Evolutionary conservation across 2,888 invertebrate species (phyloP).

Genomic region (Eremobia ochroleuca): DNA sequence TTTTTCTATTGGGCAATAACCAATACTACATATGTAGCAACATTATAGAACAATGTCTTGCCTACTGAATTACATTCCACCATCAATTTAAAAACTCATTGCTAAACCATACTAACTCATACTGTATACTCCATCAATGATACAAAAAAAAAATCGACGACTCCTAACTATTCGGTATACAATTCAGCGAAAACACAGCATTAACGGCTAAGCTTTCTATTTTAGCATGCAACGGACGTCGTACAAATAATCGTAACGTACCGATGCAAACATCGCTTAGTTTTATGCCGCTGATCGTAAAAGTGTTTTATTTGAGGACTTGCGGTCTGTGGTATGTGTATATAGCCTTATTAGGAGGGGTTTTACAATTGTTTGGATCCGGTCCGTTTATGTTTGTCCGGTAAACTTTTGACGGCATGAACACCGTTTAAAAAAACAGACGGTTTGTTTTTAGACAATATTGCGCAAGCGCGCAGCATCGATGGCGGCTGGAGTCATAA

Average conservation of each 20-base stretch:
- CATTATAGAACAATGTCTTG: neutral
- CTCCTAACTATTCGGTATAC: constrained; percentile 28
- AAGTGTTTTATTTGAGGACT: constrained; percentile 63
- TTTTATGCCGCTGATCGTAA: constrained; percentile 62
- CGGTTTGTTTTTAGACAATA: neutral
- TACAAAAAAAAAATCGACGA: neutral
- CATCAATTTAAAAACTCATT: constrained; percentile 24
- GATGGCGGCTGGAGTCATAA: no score
- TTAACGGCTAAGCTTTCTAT: constrained; percentile 35
- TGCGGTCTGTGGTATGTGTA: constrained; percentile 49
- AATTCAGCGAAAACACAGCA: constrained; percentile 57
- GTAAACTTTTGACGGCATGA: neutral
- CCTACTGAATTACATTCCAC: neutral
- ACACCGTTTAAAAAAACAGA: constrained; percentile 1
- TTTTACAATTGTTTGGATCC: constrained; percentile 27
- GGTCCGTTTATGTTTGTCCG: constrained; percentile 23
- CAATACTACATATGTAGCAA: no score
- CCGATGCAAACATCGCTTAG: constrained; percentile 64
- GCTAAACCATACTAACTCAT: neutral
- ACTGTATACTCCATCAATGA: constrained; percentile 17
- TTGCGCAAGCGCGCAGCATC: no score
- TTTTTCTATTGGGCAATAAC: no score
- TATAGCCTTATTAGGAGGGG: constrained; percentile 39
- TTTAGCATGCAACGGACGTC: constrained; percentile 62
- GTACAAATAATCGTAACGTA: constrained; percentile 52